Evolutionary conservation across 2,888 invertebrate species (phyloP).

Genomic region (Atrina japonica): DNA sequence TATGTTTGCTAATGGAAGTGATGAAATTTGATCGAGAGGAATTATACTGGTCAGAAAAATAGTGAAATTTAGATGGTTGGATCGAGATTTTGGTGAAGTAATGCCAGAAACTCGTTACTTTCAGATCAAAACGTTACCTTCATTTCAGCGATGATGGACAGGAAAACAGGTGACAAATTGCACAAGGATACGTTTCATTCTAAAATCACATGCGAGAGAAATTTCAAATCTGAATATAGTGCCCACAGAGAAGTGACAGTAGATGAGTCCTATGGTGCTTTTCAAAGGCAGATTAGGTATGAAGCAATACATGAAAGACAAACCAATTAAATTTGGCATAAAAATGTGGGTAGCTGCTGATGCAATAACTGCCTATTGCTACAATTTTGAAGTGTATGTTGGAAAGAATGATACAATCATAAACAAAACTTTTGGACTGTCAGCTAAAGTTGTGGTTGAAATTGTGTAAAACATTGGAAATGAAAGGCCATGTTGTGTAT

Average conservation of each 20-base stretch:
- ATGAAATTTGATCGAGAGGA: slow-evolving; percentile 27
- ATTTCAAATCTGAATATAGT: background rate
- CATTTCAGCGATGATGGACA: slow-evolving; percentile 27
- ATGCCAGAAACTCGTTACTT: slow-evolving; percentile 21
- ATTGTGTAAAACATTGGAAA: slow-evolving; percentile 8
- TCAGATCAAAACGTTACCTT: slow-evolving; percentile 27
- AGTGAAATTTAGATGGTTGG: slow-evolving; percentile 6
- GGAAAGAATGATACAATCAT: slow-evolving; percentile 21
- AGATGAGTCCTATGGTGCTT: slow-evolving; percentile 3
- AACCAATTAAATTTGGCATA: slow-evolving; percentile 26
- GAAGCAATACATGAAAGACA: slow-evolving; percentile 26
- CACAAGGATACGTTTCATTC: slow-evolving; percentile 15
- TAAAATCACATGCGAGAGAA: background rate
- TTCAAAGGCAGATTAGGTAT: slow-evolving; percentile 19
- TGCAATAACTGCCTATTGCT: slow-evolving; percentile 26
- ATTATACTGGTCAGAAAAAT: slow-evolving; percentile 25
- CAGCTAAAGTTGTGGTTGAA: slow-evolving; percentile 30
- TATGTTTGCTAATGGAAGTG: slow-evolving; percentile 16
- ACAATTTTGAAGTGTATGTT: slow-evolving; percentile 37
- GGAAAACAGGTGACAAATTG: slow-evolving; percentile 12
- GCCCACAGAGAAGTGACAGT: slow-evolving; percentile 5
- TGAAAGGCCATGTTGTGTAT: slow-evolving; percentile 30
- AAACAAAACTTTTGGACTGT: slow-evolving; percentile 22
- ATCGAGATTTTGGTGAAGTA: slow-evolving; percentile 18
- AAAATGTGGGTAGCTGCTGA: slow-evolving; percentile 28